These are phyloP conservation scores for Danio aesculapii DNA, from an alignment of 2,797 vertebrate species.

Conservation along the genomic window DNA sequence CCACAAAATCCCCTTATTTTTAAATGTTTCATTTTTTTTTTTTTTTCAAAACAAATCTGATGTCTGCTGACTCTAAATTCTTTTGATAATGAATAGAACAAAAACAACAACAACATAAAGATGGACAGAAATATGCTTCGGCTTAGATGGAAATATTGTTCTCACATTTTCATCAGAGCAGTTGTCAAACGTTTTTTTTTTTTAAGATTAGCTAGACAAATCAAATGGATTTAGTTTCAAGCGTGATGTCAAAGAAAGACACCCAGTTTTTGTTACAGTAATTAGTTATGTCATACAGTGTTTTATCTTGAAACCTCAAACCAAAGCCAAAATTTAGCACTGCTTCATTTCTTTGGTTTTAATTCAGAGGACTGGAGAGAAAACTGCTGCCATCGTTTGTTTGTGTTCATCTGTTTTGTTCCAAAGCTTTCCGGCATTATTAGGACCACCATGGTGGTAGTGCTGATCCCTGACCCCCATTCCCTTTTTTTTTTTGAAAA, in stretches of 20 bases:
- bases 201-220: not conserved
- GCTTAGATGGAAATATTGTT: not conserved
- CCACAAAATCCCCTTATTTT: not conserved
- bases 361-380: not conserved
- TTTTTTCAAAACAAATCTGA: not conserved
- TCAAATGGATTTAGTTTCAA: slow-evolving; percentile 5
- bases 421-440: not conserved
- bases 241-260: slow-evolving; percentile 11
- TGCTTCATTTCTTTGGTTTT: slow-evolving; percentile 2
- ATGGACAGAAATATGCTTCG: slow-evolving; percentile 20
- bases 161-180: not conserved
- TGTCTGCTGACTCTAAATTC: slow-evolving; percentile 8
- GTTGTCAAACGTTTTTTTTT: not conserved
- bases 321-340: not conserved
- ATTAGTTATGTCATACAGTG: not conserved
- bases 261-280: slow-evolving; percentile 21
- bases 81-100: not conserved
- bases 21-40: not conserved
- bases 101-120: not conserved
- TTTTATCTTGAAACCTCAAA: slow-evolving; percentile 14
- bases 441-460: slow-evolving; percentile 35
- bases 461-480: not conserved
- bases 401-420: slow-evolving; percentile 10
- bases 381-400: not conserved
- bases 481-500: not conserved